Base-by-base conservation (phyloP, 2,888 invertebrate species). In the Eutolmus rufibarbis region DNA sequence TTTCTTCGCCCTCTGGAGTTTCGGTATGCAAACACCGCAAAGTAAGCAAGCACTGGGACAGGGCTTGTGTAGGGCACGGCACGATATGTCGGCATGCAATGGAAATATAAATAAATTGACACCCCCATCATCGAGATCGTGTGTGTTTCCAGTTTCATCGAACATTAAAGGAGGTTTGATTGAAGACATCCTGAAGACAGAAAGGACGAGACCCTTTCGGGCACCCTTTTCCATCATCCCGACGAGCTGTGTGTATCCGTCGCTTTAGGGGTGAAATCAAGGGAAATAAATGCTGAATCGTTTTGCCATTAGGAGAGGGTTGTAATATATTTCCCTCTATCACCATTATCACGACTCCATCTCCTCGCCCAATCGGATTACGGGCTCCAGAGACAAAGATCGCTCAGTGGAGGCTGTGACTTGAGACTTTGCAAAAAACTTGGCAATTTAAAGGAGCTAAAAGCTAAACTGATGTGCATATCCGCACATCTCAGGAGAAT, bases 161-260 rank as follows among this genome's bases (percentile, higher is more conserved):
- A 85, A 85, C 74, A 74, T 85, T 85, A 74, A 85, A 85, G 74
- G 46, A 74, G 74, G 85, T 85, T 85, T 85, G 85, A 85, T 85
- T 85, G 85, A 85, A 85, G 85, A 85, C 85, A 85, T 85, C 85
- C 85, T 85, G 85, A 85, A 85, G 85, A 85, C 74, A 85, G 74
- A 74, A 85, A 85, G 85, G 74, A 85, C 23, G 85, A 43, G 74
- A 43, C 85, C 85, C 34, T 85, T 85, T 74, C 57, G 37, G 43
- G 43, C 74, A 74, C 74, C 85, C 85, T 74, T 85, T 66, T 23
- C 34, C 46, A 74, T 76, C 46, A 43, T 74, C n/a, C 23, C 16
- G 12, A 74, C 7, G 9, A 23, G 16, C 28, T n/a, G n/a, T 31
- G 79, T 79, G 46, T 79, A 79, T 79, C 79, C 51, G 74, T 74